Conservation (phyloP, 2,888 invertebrate species). For the Tenthredo scrophulariae region DNA sequence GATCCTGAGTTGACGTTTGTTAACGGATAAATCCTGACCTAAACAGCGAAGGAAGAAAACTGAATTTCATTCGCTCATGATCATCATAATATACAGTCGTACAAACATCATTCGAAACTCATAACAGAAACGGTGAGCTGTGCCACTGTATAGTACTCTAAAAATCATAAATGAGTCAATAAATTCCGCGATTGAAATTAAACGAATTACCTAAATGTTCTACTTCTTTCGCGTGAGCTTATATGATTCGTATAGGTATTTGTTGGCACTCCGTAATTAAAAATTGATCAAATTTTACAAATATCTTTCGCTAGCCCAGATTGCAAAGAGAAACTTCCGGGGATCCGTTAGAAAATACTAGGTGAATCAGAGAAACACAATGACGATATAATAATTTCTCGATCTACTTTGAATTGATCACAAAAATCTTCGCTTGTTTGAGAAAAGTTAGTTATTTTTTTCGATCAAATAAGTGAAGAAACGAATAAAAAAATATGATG, state of each 20-base stretch:
- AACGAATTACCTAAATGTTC: background rate
- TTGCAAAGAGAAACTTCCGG: background rate
- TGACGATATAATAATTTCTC: background rate
- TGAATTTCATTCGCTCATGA: slow-evolving; percentile 4
- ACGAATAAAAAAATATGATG: background rate
- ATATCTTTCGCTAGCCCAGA: background rate
- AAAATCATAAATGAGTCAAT: background rate
- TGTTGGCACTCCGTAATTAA: background rate
- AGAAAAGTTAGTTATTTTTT: background rate
- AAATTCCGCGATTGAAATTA: background rate
- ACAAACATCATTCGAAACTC: background rate
- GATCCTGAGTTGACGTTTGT: background rate
- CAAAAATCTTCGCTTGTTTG: background rate
- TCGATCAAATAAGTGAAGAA: background rate
- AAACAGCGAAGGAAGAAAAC: background rate
- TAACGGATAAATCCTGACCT: background rate
- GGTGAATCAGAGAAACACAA: background rate
- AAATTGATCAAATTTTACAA: background rate
- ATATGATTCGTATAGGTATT: background rate
- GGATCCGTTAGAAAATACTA: background rate
- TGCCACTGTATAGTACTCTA: background rate
- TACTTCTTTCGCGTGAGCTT: background rate
- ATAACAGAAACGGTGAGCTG: background rate
- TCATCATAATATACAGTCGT: background rate
- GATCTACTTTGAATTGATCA: background rate